Percentiles rank a stretch among this genome's conserved stretches.
Conservation (phyloP, 2,888 invertebrate genomes). For the Scelioninae gen. 1 region DNA sequence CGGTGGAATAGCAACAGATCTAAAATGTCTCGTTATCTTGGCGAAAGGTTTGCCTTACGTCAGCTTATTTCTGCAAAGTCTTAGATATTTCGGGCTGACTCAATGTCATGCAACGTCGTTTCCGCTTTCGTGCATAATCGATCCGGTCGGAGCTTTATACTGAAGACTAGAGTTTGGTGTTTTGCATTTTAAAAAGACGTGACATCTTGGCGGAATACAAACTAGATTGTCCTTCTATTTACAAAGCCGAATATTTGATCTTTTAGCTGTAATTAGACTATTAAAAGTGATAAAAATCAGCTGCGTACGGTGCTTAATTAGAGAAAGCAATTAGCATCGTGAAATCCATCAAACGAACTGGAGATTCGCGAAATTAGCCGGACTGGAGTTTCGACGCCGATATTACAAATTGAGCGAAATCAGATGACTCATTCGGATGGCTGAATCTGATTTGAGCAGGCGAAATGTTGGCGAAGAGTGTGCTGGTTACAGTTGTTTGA, state of each 20-base stretch:
- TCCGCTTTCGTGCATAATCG: conserved; percentile 38
- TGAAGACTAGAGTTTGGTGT: conserved; percentile 7
- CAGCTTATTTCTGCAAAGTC: conserved; percentile 35
- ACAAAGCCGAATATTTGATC: background rate
- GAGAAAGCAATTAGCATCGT: conserved; percentile 22
- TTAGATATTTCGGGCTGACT: conserved; percentile 37
- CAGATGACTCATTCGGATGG: conserved; percentile 1
- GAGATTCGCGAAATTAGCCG: background rate
- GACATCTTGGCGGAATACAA: conserved; percentile 15
- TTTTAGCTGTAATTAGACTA: conserved; percentile 2
- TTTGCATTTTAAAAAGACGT: conserved; percentile 42
- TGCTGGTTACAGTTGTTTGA: no score
- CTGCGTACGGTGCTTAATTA: conserved; percentile 19
- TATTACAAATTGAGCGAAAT: background rate
- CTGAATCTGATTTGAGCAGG: background rate
- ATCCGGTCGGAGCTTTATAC: conserved; percentile 26
- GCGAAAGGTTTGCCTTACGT: conserved; percentile 41
- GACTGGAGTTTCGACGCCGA: background rate
- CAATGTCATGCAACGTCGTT: conserved; percentile 46
- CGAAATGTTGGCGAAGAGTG: background rate
- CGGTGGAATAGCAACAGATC: conserved; percentile 12
- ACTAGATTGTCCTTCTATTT: conserved; percentile 15
- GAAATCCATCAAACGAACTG: conserved; percentile 28
- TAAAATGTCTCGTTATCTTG: conserved; percentile 27
- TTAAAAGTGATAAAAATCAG: no score